phyloP scores from a whole-genome alignment of 2,888 invertebrate genomes.

The Dermolepida albohirtum region DNA sequence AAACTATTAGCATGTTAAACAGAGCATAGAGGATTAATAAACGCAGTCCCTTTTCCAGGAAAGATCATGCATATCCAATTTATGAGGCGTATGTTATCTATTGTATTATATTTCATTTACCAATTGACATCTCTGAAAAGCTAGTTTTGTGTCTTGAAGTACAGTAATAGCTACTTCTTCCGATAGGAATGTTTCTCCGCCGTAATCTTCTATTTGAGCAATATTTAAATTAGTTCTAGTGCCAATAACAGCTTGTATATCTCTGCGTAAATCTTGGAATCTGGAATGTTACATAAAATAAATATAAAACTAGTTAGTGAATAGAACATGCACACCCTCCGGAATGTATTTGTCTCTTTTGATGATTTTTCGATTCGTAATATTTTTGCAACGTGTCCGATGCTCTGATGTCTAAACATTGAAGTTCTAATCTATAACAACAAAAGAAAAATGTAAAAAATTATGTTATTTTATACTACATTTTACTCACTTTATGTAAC shows the following conservation, averaged over 20 bases:
- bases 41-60: no score
- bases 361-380: conserved; percentile 93
- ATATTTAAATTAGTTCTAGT: conserved; percentile 93
- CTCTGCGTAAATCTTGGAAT: conserved; percentile 92
- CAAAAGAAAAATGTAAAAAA: not conserved
- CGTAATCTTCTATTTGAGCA: conserved; percentile 94
- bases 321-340: conserved; percentile 73
- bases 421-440: conserved; percentile 74
- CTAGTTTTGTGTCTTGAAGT: conserved; percentile 89
- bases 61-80: no score
- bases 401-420: conserved; percentile 83
- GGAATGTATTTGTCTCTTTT: conserved; percentile 91
- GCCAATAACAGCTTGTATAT: conserved; percentile 93
- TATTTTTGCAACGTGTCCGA: conserved; percentile 82
- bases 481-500: conserved; percentile 74
- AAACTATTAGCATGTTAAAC: no score
- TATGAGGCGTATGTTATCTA: no score
- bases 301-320: no score
- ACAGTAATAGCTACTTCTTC: conserved; percentile 94
- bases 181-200: conserved; percentile 96
- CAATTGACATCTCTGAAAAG: conserved; percentile 88
- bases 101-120: conserved; percentile 70
- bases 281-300: conserved; percentile 61
- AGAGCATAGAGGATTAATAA: no score
- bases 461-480: not conserved